Conservation (phyloP, 2,797 vertebrate genomes). For the Lutjanus argentimaculatus region DNA sequence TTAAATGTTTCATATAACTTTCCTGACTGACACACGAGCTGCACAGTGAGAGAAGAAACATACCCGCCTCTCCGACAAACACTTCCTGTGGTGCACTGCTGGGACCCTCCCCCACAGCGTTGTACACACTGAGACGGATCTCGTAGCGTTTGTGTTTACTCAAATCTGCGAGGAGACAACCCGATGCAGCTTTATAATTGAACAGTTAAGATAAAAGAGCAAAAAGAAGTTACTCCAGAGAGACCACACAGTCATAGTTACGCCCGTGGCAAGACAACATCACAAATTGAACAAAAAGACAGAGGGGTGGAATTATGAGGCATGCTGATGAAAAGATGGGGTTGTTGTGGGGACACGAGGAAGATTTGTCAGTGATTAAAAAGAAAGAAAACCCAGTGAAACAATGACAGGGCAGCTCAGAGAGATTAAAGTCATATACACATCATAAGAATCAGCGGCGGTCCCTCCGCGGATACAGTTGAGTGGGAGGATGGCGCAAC, state of each 20-base stretch:
- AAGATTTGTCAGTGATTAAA: conserved; percentile 74
- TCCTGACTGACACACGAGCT: conserved; percentile 28
- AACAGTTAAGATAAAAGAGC: conserved; percentile 64
- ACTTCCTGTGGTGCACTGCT: conserved; percentile 94
- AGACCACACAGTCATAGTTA: conserved; percentile 39
- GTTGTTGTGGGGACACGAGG: conserved; percentile 58
- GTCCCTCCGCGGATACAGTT: conserved; percentile 38
- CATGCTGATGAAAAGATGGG: conserved; percentile 61
- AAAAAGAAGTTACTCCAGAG: conserved; percentile 48
- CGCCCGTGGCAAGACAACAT: conserved; percentile 63
- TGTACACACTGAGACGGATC: conserved; percentile 96
- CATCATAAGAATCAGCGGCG: conserved; percentile 47
- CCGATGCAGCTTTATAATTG: conserved; percentile 47
- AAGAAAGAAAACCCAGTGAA: conserved; percentile 52
- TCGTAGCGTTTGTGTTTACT: conserved; percentile 97
- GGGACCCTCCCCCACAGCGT: conserved; percentile 94
- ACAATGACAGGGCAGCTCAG: conserved; percentile 63
- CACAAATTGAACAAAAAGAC: conserved; percentile 52
- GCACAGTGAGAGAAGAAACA: conserved; percentile 73
- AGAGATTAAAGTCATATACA: conserved; percentile 68
- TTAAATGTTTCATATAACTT: not conserved
- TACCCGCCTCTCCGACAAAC: conserved; percentile 97
- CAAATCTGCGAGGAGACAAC: conserved; percentile 87
- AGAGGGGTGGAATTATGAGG: conserved; percentile 40
- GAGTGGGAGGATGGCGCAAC: conserved; percentile 55